Evolutionary conservation across 2,888 invertebrate genomes (phyloP).

Genomic region (Diaphora mendica): DNA sequence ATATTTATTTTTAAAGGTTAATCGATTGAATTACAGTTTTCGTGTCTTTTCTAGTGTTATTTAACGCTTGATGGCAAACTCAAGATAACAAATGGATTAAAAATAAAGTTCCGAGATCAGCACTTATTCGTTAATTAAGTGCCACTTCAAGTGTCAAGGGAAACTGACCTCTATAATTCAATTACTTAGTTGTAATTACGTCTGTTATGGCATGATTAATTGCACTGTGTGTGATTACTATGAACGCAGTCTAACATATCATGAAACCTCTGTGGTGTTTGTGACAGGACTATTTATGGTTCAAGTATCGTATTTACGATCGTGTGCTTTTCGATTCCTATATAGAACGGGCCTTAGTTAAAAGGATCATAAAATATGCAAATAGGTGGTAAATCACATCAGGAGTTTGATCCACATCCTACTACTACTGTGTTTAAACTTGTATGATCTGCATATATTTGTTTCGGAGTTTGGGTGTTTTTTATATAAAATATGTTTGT

Average conservation of each 20-base stretch:
- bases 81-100: background rate
- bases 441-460: too few relatives aligned
- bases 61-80: background rate
- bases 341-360: background rate
- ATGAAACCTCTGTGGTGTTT: background rate
- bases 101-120: slow-evolving; percentile 1
- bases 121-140: slow-evolving; percentile 1
- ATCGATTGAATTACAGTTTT: too few relatives aligned
- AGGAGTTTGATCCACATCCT: too few relatives aligned
- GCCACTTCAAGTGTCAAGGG: slow-evolving; percentile 1
- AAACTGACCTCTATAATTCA: slow-evolving; percentile 10
- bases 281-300: background rate
- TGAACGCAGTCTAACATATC: background rate
- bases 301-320: background rate
- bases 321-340: background rate
- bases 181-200: slow-evolving; percentile 11
- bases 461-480: too few relatives aligned
- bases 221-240: background rate
- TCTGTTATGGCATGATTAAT: slow-evolving; percentile 12
- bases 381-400: too few relatives aligned
- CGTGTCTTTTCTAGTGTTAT: too few relatives aligned
- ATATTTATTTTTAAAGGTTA: too few relatives aligned
- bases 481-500: too few relatives aligned
- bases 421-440: too few relatives aligned
- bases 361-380: background rate